phyloP scores from a whole-genome alignment of 1,140 invertebrate species.

The Homarus americanus region DNA sequence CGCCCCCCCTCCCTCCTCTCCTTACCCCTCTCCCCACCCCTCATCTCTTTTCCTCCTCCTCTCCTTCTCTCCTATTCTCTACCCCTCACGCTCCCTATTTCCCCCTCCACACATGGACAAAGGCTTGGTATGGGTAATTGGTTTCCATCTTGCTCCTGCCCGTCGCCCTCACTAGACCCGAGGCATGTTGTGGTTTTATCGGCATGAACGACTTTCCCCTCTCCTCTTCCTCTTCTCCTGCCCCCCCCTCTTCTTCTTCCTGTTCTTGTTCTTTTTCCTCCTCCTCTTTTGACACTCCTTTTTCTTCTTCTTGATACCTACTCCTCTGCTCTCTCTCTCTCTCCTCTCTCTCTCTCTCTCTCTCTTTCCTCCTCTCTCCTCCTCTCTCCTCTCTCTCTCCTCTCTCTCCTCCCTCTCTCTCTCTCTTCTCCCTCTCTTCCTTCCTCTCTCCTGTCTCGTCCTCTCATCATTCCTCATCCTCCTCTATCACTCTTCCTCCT shows the following conservation, averaged over 20 bases:
- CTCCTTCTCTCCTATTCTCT: neutral
- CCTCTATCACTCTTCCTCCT: too few species aligned
- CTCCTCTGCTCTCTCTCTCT: neutral
- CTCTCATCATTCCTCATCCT: too few species aligned
- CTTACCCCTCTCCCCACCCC: neutral
- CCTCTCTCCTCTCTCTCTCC: neutral
- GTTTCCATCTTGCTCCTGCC: neutral
- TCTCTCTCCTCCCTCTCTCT: neutral
- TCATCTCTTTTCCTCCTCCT: neutral
- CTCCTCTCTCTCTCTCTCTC: neutral
- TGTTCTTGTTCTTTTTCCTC: too few species aligned
- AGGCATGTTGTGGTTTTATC: neutral
- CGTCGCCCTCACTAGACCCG: neutral
- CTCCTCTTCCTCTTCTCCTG: too few species aligned
- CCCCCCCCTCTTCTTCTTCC: too few species aligned
- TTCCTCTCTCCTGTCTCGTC: too few species aligned
- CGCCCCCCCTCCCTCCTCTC: neutral
- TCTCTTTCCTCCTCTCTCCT: neutral
- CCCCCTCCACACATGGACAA: neutral
- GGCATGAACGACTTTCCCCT: too few species aligned
- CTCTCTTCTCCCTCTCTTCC: neutral
- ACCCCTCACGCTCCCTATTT: neutral
- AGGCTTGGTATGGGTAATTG: slow-evolving; percentile 27
- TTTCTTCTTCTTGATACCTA: too few species aligned
- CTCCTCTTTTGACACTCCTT: too few species aligned